Evolutionary conservation across 2,113 vertebrate genomes (phyloP).

Genomic region (Carettochelys insculpta): DNA sequence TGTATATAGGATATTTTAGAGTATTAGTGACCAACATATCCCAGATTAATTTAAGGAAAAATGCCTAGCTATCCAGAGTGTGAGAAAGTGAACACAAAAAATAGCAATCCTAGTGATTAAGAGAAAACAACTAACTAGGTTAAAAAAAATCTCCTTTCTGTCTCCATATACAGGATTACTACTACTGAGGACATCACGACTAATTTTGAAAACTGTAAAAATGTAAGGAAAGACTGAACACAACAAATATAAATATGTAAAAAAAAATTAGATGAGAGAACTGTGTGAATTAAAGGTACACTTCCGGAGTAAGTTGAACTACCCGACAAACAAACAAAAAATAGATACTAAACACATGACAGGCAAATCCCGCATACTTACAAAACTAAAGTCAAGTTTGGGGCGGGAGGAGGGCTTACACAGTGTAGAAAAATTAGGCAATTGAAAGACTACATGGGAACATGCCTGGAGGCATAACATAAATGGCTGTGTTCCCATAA

Average conservation of each 20-base stretch:
- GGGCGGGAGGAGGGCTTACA: neutral
- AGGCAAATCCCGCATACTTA: neutral
- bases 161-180: neutral
- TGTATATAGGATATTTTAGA: constrained; percentile 27
- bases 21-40: neutral
- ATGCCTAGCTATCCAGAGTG: neutral
- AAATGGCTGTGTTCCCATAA: neutral
- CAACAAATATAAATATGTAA: rapidly evolving
- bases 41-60: neutral
- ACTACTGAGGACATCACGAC: neutral
- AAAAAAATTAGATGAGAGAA: neutral
- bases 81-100: neutral
- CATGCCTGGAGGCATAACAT: neutral
- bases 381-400: neutral
- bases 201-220: neutral
- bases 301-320: neutral
- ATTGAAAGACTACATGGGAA: neutral
- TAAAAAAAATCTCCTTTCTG: neutral
- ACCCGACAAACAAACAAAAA: neutral
- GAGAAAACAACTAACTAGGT: neutral
- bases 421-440: neutral
- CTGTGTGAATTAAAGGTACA: neutral
- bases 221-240: neutral
- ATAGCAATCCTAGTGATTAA: neutral
- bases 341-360: neutral